Evolutionary conservation across 2,113 vertebrate species (phyloP), one percentile per base, ranked within the genome.

Genomic region (Halcyon malimbica): DNA sequence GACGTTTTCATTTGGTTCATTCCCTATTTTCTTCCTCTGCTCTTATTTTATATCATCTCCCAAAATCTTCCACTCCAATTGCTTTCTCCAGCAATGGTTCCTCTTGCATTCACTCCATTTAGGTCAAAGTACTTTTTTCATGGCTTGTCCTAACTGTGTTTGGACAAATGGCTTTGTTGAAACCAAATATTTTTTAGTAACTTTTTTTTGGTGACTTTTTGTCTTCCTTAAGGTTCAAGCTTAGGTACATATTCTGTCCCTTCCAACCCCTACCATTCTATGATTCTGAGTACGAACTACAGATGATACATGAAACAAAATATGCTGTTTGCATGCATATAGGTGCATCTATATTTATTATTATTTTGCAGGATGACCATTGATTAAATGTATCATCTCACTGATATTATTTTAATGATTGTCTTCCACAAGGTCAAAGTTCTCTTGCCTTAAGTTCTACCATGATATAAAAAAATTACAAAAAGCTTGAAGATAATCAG

Each of bases 1-100:
- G 94, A 95, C 70, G 0, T 94, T 97, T 96, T 95, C 79, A 70
- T 97, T 96, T 90, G 92, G 68, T 91, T 95, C 96, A 62, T 84
- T 96, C 76, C 92, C 56, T 91, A 84, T 94, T 95, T 94, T 95
- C 86, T 92, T 95, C 94, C 83, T 91, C 86, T 94, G 56, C 70
- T 90, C 77, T 78, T 90, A 83, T 83, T 97, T 94, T 87, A 89
- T 71, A 89, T 71, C 1, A 0, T 87, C 31, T 79, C 86, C 41
- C 11, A 62, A 76, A 93, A 92, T 75, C 93, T 94, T 88, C 87
- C 79, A 42, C 74, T 87, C 74, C 71, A 46, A 62, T 60, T 71
- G 25, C 41, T 84, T 94, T 88, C 81, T 87, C 54, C 65, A 89
- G 83, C 41, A 64, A 74, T 39, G 56, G 62, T 50, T 89, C 67